A percentile compares a stretch with the other conserved stretches of the same genome.
Evolutionary conservation across 1,140 invertebrate species (phyloP).

Genomic region (Pectinophora gossypiella): DNA sequence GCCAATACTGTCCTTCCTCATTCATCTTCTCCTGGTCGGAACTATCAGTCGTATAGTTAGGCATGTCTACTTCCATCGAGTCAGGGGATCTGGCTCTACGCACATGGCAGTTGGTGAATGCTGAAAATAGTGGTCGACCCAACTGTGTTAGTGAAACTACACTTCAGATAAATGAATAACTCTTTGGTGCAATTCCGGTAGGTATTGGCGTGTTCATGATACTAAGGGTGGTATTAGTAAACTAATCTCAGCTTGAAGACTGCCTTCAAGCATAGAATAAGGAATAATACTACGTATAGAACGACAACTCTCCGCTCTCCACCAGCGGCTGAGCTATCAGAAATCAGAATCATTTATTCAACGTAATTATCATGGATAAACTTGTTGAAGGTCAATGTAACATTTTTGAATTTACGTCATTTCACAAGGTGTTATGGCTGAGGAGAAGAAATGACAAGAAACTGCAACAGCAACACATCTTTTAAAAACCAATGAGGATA

Average conservation of each 20-base stretch:
- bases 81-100: conserved; percentile 10
- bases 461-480: no score
- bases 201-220: not conserved
- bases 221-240: not conserved
- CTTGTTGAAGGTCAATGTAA: no score
- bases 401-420: no score
- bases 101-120: not conserved
- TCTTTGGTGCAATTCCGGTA: not conserved
- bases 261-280: no score
- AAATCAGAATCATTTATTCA: no score
- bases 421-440: no score
- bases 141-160: no score
- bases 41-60: conserved; percentile 1
- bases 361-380: no score
- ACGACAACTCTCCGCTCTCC: no score
- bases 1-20: conserved; percentile 12
- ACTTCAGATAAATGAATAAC: not conserved
- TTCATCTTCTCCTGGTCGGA: conserved; percentile 5
- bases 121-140: not conserved
- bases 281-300: not conserved
- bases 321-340: no score
- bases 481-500: no score
- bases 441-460: no score
- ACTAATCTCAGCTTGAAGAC: not conserved
- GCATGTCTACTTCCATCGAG: conserved; percentile 8